Percentiles rank a stretch among this genome's conserved stretches.
phyloP scores from a whole-genome alignment of 2,888 invertebrate species.

The Leptodirus hochenwartii region DNA sequence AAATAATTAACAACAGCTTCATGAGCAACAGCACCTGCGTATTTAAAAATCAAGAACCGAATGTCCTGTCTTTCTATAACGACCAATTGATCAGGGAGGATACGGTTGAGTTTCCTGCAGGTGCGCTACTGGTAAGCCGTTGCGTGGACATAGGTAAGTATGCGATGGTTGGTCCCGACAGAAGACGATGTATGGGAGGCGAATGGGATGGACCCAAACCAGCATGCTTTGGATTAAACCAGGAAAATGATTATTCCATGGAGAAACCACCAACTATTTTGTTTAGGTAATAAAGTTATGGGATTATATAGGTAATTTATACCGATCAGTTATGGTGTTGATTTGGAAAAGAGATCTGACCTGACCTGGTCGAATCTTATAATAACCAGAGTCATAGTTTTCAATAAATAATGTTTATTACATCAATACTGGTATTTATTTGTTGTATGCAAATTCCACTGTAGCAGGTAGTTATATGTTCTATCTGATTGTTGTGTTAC shows the following conservation, averaged over 20 bases:
- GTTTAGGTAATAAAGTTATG: too few species aligned
- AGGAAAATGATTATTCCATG: conserved; percentile 75
- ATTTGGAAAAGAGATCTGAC: too few species aligned
- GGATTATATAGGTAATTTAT: too few species aligned
- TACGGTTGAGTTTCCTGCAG: conserved; percentile 60
- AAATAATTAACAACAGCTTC: too few species aligned
- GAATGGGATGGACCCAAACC: conserved; percentile 68
- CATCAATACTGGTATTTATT: too few species aligned
- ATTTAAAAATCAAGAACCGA: conserved; percentile 58
- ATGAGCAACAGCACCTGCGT: conserved; percentile 50
- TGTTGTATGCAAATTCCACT: too few species aligned
- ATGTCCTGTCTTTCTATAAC: conserved; percentile 65
- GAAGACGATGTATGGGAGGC: conserved; percentile 54
- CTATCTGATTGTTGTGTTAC: too few species aligned
- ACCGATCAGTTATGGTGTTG: too few species aligned
- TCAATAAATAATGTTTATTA: too few species aligned
- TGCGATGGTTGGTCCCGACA: conserved; percentile 56
- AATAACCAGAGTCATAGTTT: too few species aligned
- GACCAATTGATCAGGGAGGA: conserved; percentile 61
- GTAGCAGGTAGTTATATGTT: too few species aligned
- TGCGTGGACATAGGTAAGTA: conserved; percentile 79
- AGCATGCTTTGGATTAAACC: conserved; percentile 62
- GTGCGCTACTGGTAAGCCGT: conserved; percentile 37
- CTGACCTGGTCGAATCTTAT: too few species aligned
- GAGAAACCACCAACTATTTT: conserved; percentile 73